Evolutionary conservation across 2,888 invertebrate genomes (phyloP).

Genomic region (Hyposoter dolosus): DNA sequence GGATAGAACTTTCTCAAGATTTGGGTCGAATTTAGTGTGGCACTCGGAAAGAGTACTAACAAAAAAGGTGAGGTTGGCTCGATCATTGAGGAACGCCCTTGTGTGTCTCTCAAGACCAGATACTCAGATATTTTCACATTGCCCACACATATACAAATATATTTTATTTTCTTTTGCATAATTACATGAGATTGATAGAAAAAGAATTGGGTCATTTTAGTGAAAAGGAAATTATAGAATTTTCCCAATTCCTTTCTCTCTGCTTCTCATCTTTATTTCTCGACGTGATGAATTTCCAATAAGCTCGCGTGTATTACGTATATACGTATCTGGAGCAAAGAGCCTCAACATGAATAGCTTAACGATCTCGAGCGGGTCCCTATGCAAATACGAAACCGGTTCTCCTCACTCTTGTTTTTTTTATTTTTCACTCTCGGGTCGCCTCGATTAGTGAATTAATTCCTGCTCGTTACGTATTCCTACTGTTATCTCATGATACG

Average conservation of each 20-base stretch:
- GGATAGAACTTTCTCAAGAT: conserved; percentile 16
- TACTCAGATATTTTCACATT: neutral
- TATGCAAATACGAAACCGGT: conserved; percentile 55
- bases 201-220: conserved; percentile 21
- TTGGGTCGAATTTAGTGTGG: conserved; percentile 5
- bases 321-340: conserved; percentile 46
- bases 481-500: conserved; percentile 1
- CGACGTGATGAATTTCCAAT: conserved; percentile 57
- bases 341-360: conserved; percentile 29
- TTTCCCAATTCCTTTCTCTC: conserved; percentile 12
- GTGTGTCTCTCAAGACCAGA: neutral
- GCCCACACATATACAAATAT: conserved; percentile 9
- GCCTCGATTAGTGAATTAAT: conserved; percentile 29
- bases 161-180: conserved; percentile 37
- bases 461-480: conserved; percentile 1
- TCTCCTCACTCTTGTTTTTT: conserved; percentile 16
- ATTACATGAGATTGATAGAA: conserved; percentile 28
- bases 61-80: neutral
- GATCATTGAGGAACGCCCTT: neutral
- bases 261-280: conserved; percentile 14
- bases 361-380: conserved; percentile 22
- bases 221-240: conserved; percentile 44
- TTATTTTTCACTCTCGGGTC: conserved; percentile 1
- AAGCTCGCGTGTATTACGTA: conserved; percentile 20
- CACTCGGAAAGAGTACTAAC: conserved; percentile 9